Conservation (phyloP, 2,888 invertebrate genomes). For the Physocephala rufipes region DNA sequence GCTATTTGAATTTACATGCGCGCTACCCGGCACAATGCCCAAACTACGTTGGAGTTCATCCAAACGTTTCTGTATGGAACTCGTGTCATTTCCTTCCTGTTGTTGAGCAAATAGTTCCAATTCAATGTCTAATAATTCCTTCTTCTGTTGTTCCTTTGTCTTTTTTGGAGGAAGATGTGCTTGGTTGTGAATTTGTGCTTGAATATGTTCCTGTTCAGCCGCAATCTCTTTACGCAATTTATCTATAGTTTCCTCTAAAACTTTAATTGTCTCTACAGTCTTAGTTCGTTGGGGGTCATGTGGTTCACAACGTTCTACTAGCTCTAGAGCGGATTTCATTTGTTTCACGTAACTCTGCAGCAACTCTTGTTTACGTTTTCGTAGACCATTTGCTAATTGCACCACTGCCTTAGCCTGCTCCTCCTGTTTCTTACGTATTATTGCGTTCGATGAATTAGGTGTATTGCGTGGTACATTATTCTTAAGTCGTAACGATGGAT, state of each 20-base stretch:
- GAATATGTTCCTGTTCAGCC: slow-evolving; percentile 64
- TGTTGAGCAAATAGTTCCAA: slow-evolving; percentile 90
- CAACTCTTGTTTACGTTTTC: slow-evolving; percentile 85
- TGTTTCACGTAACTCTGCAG: slow-evolving; percentile 90
- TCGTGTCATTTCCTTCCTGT: slow-evolving; percentile 85
- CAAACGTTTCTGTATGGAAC: slow-evolving; percentile 80
- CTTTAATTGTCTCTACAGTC: slow-evolving; percentile 82
- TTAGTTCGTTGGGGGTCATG: slow-evolving; percentile 79
- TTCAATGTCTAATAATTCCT: slow-evolving; percentile 90
- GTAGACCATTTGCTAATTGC: slow-evolving; percentile 81
- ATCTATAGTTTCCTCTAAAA: slow-evolving; percentile 84
- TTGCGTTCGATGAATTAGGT: slow-evolving; percentile 71
- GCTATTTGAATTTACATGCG: slow-evolving; percentile 13
- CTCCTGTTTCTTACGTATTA: slow-evolving; percentile 77
- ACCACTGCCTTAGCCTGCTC: slow-evolving; percentile 79
- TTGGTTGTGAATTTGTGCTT: slow-evolving; percentile 63
- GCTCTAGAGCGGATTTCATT: slow-evolving; percentile 83
- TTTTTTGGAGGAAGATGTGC: slow-evolving; percentile 68
- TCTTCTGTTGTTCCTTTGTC: slow-evolving; percentile 83
- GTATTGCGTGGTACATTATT: slow-evolving; percentile 65
- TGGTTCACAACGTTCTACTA: slow-evolving; percentile 78
- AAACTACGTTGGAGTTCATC: slow-evolving; percentile 72
- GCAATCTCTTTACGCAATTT: slow-evolving; percentile 64
- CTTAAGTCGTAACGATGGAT: slow-evolving; percentile 63
- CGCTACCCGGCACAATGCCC: slow-evolving; percentile 49